Conservation (phyloP, 2,888 invertebrate genomes). For the Erpobdella octoculata region DNA sequence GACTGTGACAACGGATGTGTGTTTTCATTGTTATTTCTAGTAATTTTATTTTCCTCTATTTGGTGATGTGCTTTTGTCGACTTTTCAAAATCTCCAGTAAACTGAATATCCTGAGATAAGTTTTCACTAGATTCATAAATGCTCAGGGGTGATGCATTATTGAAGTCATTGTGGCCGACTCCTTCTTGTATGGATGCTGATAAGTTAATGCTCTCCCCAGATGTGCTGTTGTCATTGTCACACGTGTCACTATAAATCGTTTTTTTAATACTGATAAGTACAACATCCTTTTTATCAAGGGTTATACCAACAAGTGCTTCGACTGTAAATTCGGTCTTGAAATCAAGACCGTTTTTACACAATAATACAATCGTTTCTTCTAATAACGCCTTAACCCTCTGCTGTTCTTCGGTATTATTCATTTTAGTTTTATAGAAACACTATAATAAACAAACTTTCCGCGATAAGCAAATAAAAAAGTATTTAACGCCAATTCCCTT, state of each 20-base stretch:
- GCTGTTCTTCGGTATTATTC: slow-evolving; percentile 18
- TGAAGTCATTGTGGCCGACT: background rate
- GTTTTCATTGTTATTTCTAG: background rate
- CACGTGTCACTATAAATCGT: slow-evolving; percentile 18
- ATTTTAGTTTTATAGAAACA: too few species aligned
- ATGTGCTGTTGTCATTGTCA: background rate
- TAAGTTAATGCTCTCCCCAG: background rate
- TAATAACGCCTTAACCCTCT: slow-evolving; percentile 26
- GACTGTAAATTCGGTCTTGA: slow-evolving; percentile 20
- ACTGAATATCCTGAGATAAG: too few species aligned
- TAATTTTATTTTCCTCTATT: too few species aligned
- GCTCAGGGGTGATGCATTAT: background rate
- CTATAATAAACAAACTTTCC: too few species aligned
- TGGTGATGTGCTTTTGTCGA: too few species aligned
- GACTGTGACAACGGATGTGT: background rate
- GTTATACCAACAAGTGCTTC: slow-evolving; percentile 31
- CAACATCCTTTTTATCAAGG: slow-evolving; percentile 25
- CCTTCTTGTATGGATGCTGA: too few species aligned
- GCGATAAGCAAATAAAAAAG: too few species aligned
- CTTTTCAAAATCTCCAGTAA: too few species aligned
- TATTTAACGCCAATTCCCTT: too few species aligned
- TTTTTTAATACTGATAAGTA: slow-evolving; percentile 29
- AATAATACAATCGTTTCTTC: slow-evolving; percentile 26
- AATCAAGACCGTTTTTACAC: slow-evolving; percentile 29
- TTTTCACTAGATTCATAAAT: too few species aligned